phyloP scores from a whole-genome alignment of 2,797 vertebrate genomes.

The Catharus ustulatus region DNA sequence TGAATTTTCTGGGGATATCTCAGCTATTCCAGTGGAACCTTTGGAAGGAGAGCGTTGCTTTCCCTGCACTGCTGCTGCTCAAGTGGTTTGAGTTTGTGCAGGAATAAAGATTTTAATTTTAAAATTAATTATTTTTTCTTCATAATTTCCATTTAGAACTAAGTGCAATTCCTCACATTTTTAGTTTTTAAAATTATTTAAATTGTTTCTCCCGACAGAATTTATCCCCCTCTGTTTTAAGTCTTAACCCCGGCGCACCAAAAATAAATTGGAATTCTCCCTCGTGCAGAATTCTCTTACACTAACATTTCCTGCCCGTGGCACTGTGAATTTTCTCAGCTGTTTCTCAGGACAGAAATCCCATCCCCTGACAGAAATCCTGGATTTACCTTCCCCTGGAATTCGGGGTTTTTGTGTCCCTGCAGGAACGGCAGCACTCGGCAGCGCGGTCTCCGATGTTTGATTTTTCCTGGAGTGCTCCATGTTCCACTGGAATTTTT shows the following conservation, averaged over 20 bases:
- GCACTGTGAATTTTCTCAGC: not conserved
- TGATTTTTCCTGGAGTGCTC: not conserved
- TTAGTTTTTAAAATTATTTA: not conserved
- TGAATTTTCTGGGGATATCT: not conserved
- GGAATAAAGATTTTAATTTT: not conserved
- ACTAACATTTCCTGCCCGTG: not conserved
- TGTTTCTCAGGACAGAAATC: not conserved
- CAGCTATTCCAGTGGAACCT: not conserved
- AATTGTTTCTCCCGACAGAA: not conserved
- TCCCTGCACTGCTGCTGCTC: not conserved
- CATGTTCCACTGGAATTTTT: not conserved
- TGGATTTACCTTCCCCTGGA: not conserved
- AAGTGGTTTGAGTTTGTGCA: not conserved
- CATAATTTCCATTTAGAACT: accelerated
- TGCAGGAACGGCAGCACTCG: not conserved
- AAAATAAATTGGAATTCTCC: not conserved
- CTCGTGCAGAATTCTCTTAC: not conserved
- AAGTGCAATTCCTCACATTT: not conserved
- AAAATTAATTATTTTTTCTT: not conserved
- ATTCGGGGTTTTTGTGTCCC: not conserved
- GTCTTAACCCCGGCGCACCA: not conserved
- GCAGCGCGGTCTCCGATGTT: not conserved
- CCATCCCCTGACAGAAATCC: not conserved
- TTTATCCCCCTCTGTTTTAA: not conserved
- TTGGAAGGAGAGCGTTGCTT: not conserved